Base-by-base conservation (phyloP, 2,797 vertebrate species). In the Gallirallus australis region DNA sequence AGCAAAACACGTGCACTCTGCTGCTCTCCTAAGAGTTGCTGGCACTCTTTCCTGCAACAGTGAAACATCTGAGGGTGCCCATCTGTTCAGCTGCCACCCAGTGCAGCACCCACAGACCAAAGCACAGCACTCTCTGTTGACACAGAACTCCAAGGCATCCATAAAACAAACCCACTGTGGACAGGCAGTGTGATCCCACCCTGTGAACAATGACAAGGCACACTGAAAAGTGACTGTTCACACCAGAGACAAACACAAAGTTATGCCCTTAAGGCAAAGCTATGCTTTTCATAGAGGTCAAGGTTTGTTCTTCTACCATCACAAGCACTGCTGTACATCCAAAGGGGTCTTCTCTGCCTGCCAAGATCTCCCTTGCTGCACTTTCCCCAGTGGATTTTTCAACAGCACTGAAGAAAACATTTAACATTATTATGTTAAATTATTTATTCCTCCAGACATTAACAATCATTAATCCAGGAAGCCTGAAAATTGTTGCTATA, bases 361-460 rank as follows among this genome's bases (percentile, higher is more conserved):
- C 7, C 53, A 33, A 6, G 1, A 0, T 13, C 28, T 68, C 69
- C 24, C 30, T 76, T 0, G 0, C 28, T 79, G 66, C 4, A 3
- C 35, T 45, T 71, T 31, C 4, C 40, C 64, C 63, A 21, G 28
- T 11, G 25, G 45, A 39, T 48, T 77, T 87, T 45, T 70, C 60
- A 81, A 33, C 27, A 64, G 19, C 6, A 50, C 56, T 3, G 1
- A 47, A 65, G 57, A 73, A 39, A 9, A 69, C 54, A 37, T 20
- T 17, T 21, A 72, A 71, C 52, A 65, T 71, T 56, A 52, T 69
- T 86, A 24, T 42, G 42, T 28, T 42, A 93, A 66, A 85, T 37
- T 0, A 17, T 57, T 72, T 65, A 64, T 82, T 84, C 35, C 40
- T 82, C 19, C 50, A 39, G 37, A 54, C 12, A 50, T 66, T 64